Evolutionary conservation across 2,113 vertebrate genomes (phyloP).

Genomic region (Eudorcas thomsonii): DNA sequence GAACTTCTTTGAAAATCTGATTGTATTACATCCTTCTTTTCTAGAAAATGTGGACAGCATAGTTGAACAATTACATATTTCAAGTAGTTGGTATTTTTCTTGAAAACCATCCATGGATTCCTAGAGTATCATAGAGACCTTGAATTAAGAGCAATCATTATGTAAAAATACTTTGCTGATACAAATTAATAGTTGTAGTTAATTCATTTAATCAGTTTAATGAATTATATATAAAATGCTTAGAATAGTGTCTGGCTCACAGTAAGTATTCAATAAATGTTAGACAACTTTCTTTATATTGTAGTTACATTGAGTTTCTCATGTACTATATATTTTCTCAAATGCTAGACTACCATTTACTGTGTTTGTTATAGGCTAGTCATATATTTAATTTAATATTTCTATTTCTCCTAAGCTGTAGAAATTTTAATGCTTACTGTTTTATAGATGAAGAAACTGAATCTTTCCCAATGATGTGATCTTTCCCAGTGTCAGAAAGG

Average conservation of each 20-base stretch:
- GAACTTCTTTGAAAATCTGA: neutral
- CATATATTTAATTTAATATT: neutral
- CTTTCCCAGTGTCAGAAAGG: neutral
- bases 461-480: neutral
- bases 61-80: neutral
- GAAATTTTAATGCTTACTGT: neutral
- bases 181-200: neutral
- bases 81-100: neutral
- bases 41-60: neutral
- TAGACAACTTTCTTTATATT: neutral
- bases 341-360: neutral
- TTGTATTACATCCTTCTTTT: neutral
- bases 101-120: neutral
- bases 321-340: neutral
- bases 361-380: neutral
- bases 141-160: neutral
- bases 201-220: neutral
- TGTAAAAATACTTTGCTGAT: neutral
- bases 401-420: neutral
- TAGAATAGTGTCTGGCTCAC: neutral
- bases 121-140: neutral
- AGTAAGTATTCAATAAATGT: neutral
- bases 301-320: neutral
- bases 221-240: neutral
- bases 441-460: neutral